Base-by-base conservation (phyloP, 1,140 invertebrate species). In the Delia radicum region DNA sequence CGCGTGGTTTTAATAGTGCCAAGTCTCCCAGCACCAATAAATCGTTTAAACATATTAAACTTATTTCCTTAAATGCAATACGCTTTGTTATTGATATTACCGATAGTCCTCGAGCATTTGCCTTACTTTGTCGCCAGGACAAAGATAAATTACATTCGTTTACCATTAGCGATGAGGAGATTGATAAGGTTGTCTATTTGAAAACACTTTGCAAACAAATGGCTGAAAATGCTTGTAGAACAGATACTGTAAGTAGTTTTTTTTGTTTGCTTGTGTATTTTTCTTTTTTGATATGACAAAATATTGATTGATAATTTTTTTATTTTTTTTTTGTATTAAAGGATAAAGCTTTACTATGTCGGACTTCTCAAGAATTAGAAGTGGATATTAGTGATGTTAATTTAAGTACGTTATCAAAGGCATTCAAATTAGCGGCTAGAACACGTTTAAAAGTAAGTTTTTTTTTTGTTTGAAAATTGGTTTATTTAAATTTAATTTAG, bases 71-170 rank as follows among this genome's bases (percentile, higher is more conserved):
- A 18, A 94, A 93, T 78, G 92, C 93, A 26, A 94, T 98, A 69
- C 95, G 95, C 85, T 91, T 94, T 81, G 95, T 98, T 48, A 92
- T 98, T 18, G 95, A 99, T 86, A 81, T 90, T 88, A 48, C 87
- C 92, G 95, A 95, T 81, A 95, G 94, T 87, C 93, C 93, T 83
- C 94, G 94, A 80, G 93, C 95, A 63, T 98, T 98, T 89, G 95
- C 94, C 37, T 87, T 97, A 71, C 92, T 95, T 87, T 92, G 93
- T 80, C 89, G 94, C 77, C 94, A 90, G 80, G 86, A 94, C 26
- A 96, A 95, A 84, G 96, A 98, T 83, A 93, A 94, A 81, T 87
- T 96, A 33, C 96, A 93, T 87, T 94, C 94, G 12, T 98, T 98
- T 86, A 92, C 92, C 78, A 92, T 96, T 79, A 90, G 90, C 7